phyloP scores from a whole-genome alignment of 30 jellyfish, hydroid and myxozoan species.

The Cassiopea xamachana region DNA sequence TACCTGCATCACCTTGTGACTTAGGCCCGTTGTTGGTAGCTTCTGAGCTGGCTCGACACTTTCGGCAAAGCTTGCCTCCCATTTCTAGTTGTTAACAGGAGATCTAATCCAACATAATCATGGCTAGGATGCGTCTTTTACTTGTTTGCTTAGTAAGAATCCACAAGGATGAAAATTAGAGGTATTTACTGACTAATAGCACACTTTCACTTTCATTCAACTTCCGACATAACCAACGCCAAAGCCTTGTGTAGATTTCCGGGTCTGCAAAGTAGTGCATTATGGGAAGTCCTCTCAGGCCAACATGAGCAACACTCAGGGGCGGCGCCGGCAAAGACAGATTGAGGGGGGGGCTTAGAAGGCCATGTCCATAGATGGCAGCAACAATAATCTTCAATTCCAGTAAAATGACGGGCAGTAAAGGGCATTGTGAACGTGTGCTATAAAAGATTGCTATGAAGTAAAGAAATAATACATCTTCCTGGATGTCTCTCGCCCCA shows the following conservation, averaged over 20 bases:
- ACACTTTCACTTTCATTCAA: conserved; percentile 5
- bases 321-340: neutral
- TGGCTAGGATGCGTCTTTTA: neutral
- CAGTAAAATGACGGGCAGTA: no score
- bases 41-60: conserved; percentile 25
- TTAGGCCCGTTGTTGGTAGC: conserved; percentile 17
- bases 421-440: no score
- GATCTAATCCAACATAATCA: neutral
- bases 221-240: conserved; percentile 7
- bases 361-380: no score
- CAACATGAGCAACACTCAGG: neutral
- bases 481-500: no score
- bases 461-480: no score
- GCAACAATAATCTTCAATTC: no score
- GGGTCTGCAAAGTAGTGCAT: conserved; percentile 21
- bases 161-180: neutral
- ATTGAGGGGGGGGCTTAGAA: no score
- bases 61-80: conserved; percentile 42
- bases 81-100: neutral
- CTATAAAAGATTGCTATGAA: no score
- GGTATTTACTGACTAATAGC: neutral
- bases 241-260: conserved; percentile 19
- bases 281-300: neutral
- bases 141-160: neutral
- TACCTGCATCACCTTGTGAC: neutral